Percentiles rank a stretch among this genome's conserved stretches.
Evolutionary conservation across 2,113 vertebrate species (phyloP).

Genomic region (Anarrhichthys ocellatus): DNA sequence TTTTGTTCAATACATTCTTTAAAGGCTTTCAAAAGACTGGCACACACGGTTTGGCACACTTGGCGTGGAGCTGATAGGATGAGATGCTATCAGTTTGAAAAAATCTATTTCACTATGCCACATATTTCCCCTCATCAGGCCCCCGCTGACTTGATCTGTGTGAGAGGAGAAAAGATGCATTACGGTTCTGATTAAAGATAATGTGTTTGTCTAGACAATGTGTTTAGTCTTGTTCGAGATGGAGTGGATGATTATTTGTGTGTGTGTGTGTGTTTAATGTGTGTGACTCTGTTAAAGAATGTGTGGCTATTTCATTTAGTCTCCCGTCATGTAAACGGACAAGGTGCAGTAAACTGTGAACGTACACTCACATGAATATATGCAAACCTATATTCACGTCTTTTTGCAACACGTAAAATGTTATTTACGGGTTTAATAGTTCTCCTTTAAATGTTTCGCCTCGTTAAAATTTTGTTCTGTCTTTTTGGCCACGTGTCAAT

Average conservation of each 20-base stretch:
- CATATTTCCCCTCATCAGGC: constrained; percentile 62
- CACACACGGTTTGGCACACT: constrained; percentile 61
- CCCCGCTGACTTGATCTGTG: constrained; percentile 62
- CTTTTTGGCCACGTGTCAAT: neutral
- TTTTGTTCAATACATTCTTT: constrained; percentile 79
- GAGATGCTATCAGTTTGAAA: constrained; percentile 75
- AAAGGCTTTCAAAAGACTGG: constrained; percentile 75
- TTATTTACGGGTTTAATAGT: neutral
- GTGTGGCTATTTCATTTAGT: constrained; percentile 17
- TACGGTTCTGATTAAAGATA: constrained; percentile 71
- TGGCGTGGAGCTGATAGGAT: constrained; percentile 60
- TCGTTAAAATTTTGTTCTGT: neutral
- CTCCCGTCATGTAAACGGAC: constrained; percentile 4
- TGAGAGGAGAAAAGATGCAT: constrained; percentile 68
- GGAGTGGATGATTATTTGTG: constrained; percentile 9
- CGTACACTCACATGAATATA: neutral
- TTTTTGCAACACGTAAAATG: neutral
- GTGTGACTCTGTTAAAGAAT: constrained; percentile 16
- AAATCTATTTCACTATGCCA: constrained; percentile 77
- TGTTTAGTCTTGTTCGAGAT: constrained; percentile 46
- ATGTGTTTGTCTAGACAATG: constrained; percentile 66
- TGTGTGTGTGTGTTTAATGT: constrained; percentile 23
- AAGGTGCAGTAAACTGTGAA: neutral
- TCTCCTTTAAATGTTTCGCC: neutral
- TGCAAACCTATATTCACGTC: neutral